Evolutionary conservation across 2,888 invertebrate species (phyloP).

Genomic region (Alviniconcha strummeri): DNA sequence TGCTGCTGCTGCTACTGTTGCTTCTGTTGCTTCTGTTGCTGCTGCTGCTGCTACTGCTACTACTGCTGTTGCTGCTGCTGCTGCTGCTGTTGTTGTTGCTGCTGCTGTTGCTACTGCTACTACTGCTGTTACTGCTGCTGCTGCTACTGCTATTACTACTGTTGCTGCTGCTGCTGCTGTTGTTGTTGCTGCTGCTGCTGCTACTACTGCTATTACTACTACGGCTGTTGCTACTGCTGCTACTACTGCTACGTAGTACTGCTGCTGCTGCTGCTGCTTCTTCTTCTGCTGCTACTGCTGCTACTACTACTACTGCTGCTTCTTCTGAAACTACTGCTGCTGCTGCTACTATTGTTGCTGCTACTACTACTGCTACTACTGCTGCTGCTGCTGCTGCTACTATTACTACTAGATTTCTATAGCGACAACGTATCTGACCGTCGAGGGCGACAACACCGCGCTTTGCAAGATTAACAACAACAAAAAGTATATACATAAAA

Average conservation of each 20-base stretch:
- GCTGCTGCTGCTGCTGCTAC: not conserved
- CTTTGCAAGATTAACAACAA: too few species aligned
- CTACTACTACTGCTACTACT: slow-evolving; percentile 5
- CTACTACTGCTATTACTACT: not conserved
- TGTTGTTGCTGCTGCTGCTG: not conserved
- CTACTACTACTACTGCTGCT: not conserved
- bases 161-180: too few species aligned
- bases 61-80: slow-evolving; percentile 5
- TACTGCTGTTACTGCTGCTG: not conserved
- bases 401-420: not conserved
- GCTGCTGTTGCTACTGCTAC: not conserved
- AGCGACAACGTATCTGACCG: too few species aligned
- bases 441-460: too few species aligned
- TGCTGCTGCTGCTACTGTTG: not conserved
- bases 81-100: slow-evolving; percentile 7
- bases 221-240: too few species aligned
- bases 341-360: not conserved
- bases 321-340: not conserved
- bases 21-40: not conserved
- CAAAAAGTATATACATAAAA: too few species aligned
- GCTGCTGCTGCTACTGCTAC: not conserved
- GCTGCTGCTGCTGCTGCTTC: not conserved
- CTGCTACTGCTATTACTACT: too few species aligned
- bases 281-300: not conserved
- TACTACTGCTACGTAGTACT: too few species aligned